Base-by-base conservation (phyloP, 1,140 invertebrate species). In the Drosophila sp. region DNA sequence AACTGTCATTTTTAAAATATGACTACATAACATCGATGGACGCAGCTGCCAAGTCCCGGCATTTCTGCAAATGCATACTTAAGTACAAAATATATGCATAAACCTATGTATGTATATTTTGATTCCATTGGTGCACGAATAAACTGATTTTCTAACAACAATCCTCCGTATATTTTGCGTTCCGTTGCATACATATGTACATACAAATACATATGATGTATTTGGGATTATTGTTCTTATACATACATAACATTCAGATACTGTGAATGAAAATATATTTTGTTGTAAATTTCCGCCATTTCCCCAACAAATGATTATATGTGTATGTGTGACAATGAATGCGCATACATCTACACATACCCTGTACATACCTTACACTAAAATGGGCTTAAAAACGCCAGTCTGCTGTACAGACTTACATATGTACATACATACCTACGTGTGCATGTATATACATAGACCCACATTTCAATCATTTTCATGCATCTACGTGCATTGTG, bases 401-500 rank as follows among this genome's bases (percentile, higher is more conserved):
- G 61, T 30, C 11, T 30, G 27, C 6, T 38, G 50, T 27, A 57
- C 17, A 27, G 33, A 62, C 25, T 27, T 61, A 60, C 41, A 11
- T 38, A 33, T 17, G 40, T 47, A 61, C 44, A 32, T 33, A 62
- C 11, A 29, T 61, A 60, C 56, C 1, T 38, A 40, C 27, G 30
- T 66, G 29, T 62, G 50, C 6, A 73, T 69, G 44, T 50, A 60
- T 35, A 44, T 27, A 27, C 44, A 66, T 57, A 32, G 17, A 32
- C 50, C 38, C 27, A 33, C 50, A 50, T 62, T 8, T 17, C 56
- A 50, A 23, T 23, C 41, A 47, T 55, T 27, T 50, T 47, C 23
- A 23, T 47, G 44, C 1, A 17, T 47, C 6, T 47, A 47, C 1
- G 7, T 8, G 25, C 8, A 25, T 50, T 27, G 23, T 50, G 1